Evolutionary conservation across 2,888 invertebrate genomes (phyloP).

Genomic region (Ditylenchus weischeri): DNA sequence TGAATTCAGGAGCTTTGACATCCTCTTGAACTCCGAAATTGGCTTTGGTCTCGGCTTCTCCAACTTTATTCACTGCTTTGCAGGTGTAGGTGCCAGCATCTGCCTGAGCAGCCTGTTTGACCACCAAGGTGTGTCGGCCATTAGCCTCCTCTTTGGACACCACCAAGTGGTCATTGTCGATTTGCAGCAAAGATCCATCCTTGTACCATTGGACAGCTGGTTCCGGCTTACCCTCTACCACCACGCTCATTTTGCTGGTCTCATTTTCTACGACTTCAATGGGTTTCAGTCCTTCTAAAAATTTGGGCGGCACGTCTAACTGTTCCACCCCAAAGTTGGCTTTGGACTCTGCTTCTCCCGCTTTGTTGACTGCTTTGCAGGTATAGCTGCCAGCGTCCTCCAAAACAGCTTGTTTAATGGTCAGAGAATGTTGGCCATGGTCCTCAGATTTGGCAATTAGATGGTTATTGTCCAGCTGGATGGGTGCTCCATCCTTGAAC

Average conservation of each 20-base stretch:
- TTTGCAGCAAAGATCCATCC: constrained; percentile 64
- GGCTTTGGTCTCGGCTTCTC: constrained; percentile 62
- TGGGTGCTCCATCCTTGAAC: constrained; percentile 73
- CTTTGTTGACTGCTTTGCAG: constrained; percentile 81
- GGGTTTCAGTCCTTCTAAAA: constrained; percentile 33
- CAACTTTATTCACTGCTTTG: constrained; percentile 82
- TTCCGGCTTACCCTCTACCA: constrained; percentile 68
- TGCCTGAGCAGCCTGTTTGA: constrained; percentile 88
- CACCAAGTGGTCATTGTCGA: constrained; percentile 35
- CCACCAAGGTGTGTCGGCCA: constrained; percentile 81
- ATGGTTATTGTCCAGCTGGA: constrained; percentile 34
- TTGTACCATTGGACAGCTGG: constrained; percentile 83
- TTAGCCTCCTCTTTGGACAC: constrained; percentile 62
- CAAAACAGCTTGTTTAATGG: constrained; percentile 88
- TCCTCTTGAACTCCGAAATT: constrained; percentile 64
- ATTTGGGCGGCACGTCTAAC: constrained; percentile 28
- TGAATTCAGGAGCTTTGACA: constrained; percentile 32
- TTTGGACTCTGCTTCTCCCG: constrained; percentile 66
- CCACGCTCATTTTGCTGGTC: background rate
- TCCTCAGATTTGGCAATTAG: constrained; percentile 36
- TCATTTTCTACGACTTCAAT: constrained; percentile 24
- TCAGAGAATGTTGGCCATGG: constrained; percentile 80
- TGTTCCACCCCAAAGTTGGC: constrained; percentile 64
- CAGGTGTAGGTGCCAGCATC: constrained; percentile 94
- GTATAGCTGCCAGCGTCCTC: constrained; percentile 97